Conservation (phyloP, 2,113 vertebrate species). For the Hylia prasina region DNA sequence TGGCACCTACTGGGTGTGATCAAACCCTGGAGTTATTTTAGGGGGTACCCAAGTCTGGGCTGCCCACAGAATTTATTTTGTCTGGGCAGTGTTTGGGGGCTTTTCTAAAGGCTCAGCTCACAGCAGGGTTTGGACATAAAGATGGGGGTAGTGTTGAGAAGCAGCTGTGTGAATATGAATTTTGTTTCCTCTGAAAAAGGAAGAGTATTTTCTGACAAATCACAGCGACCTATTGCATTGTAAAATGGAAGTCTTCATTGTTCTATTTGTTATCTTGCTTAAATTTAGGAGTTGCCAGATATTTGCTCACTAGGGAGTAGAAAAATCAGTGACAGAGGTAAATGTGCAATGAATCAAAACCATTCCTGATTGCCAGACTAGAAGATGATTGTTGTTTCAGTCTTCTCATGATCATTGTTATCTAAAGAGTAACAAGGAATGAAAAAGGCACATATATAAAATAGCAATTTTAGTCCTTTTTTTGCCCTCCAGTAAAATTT, state of each 20-base stretch:
- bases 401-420: background rate
- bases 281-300: background rate
- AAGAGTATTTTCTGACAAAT: background rate
- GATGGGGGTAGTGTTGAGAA: background rate
- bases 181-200: background rate
- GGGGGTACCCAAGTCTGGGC: background rate
- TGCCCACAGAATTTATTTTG: background rate
- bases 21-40: background rate
- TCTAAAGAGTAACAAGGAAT: background rate
- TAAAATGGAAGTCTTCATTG: background rate
- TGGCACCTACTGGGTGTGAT: fast-evolving
- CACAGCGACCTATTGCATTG: background rate
- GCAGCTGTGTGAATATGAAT: background rate
- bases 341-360: background rate
- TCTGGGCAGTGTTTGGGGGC: background rate
- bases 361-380: background rate
- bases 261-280: background rate
- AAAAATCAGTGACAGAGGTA: background rate
- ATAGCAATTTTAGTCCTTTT: background rate
- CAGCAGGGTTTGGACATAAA: background rate
- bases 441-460: background rate
- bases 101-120: background rate
- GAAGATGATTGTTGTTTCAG: background rate
- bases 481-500: background rate
- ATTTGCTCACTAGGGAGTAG: background rate